phyloP scores from a whole-genome alignment of 2,797 vertebrate species.

The Pangasius krempfi region DNA sequence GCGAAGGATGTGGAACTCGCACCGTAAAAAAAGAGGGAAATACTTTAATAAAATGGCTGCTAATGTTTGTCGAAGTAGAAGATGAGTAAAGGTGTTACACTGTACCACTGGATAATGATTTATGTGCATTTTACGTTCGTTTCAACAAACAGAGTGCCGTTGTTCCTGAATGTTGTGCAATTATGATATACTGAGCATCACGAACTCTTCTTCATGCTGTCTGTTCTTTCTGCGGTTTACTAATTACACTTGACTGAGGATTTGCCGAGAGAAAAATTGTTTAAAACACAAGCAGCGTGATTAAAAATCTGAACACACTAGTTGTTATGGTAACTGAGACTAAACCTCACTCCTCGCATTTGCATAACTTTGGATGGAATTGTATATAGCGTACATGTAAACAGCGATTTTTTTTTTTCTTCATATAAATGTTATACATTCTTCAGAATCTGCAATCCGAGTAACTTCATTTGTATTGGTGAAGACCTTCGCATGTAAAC shows the following conservation, averaged over 20 bases:
- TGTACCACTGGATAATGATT: background rate
- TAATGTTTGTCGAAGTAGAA: background rate
- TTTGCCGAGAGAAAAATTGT: background rate
- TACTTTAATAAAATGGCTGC: background rate
- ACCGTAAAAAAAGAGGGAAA: background rate
- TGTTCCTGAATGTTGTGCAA: background rate
- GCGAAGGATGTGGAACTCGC: background rate
- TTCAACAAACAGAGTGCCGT: background rate
- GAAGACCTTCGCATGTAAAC: background rate
- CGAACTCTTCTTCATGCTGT: background rate
- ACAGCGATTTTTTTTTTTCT: background rate
- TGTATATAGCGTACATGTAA: background rate
- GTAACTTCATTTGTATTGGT: background rate
- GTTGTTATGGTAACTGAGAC: constrained; percentile 3
- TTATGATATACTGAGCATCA: background rate
- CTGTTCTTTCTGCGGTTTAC: background rate
- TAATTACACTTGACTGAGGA: background rate
- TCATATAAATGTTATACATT: background rate
- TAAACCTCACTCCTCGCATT: background rate
- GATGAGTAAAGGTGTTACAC: background rate
- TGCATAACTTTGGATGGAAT: background rate
- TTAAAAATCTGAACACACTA: background rate
- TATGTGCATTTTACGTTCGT: background rate
- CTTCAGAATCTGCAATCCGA: background rate
- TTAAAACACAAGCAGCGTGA: background rate